These are phyloP conservation scores for Microtus oregoni DNA, from an alignment of 2,113 vertebrate genomes.

Conservation along the genomic window DNA sequence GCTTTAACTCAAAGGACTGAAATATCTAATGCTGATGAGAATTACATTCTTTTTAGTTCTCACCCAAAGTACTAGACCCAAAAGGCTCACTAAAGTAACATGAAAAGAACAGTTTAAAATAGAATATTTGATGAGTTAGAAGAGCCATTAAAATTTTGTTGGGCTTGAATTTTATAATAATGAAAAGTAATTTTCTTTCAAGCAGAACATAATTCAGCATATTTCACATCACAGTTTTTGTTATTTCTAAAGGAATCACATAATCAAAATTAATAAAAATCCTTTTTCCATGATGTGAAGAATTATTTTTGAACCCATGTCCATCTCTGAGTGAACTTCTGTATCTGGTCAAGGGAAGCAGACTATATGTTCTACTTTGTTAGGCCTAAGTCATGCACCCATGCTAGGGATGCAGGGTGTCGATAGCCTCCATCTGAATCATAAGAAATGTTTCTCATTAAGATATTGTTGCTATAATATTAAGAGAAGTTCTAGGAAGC, in stretches of 20 bases:
- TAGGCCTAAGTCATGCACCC: background rate
- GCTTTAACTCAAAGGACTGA: background rate
- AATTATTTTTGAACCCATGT: background rate
- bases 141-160: background rate
- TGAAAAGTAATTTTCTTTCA: conserved; percentile 7
- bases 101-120: conserved; percentile 4
- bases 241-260: background rate
- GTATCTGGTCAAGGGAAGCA: background rate
- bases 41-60: background rate
- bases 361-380: background rate
- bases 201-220: background rate
- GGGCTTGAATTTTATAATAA: background rate
- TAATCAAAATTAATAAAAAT: background rate
- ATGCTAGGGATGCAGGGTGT: background rate
- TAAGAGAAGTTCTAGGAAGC: background rate
- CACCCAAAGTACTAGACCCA: background rate
- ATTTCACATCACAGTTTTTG: background rate
- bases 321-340: background rate
- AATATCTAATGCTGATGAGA: conserved; percentile 39
- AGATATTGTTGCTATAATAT: background rate
- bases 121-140: conserved; percentile 3
- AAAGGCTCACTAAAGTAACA: conserved; percentile 19
- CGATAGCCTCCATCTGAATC: background rate
- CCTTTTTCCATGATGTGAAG: background rate
- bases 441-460: background rate